A percentile compares a stretch with the other conserved stretches of the same genome.
Conservation (phyloP, 2,888 invertebrate species). For the Pseudeuparius sepicola region DNA sequence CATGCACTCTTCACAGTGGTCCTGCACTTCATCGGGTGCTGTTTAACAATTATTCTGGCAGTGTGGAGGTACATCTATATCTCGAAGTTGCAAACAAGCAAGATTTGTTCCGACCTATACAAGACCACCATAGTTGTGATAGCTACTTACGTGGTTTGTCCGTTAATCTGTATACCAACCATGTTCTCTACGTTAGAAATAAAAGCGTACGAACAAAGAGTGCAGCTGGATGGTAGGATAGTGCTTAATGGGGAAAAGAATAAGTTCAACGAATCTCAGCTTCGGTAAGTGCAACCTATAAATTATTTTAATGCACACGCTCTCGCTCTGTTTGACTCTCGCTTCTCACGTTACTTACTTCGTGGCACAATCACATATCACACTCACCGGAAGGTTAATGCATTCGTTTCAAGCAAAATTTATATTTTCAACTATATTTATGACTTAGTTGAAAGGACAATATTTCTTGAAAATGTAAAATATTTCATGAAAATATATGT, state of each 20-base stretch:
- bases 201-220: slow-evolving; percentile 28
- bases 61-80: slow-evolving; percentile 64
- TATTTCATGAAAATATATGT: no score
- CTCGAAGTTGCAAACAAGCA: slow-evolving; percentile 21
- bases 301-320: no score
- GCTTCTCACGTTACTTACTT: no score
- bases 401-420: no score
- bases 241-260: slow-evolving; percentile 18
- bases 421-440: no score
- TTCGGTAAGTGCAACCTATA: no score
- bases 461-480: no score
- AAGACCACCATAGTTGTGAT: slow-evolving; percentile 48
- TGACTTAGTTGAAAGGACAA: no score
- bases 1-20: slow-evolving; percentile 70
- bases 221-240: slow-evolving; percentile 20
- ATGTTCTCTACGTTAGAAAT: slow-evolving; percentile 61
- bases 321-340: no score
- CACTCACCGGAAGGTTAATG: no score
- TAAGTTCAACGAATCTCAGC: slow-evolving; percentile 14
- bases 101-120: slow-evolving; percentile 20
- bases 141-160: slow-evolving; percentile 61
- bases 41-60: slow-evolving; percentile 65
- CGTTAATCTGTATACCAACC: slow-evolving; percentile 70
- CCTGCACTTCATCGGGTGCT: slow-evolving; percentile 70
- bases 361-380: no score